Conservation (phyloP, 1,140 invertebrate genomes). For the Drosophila ogumai region DNA sequence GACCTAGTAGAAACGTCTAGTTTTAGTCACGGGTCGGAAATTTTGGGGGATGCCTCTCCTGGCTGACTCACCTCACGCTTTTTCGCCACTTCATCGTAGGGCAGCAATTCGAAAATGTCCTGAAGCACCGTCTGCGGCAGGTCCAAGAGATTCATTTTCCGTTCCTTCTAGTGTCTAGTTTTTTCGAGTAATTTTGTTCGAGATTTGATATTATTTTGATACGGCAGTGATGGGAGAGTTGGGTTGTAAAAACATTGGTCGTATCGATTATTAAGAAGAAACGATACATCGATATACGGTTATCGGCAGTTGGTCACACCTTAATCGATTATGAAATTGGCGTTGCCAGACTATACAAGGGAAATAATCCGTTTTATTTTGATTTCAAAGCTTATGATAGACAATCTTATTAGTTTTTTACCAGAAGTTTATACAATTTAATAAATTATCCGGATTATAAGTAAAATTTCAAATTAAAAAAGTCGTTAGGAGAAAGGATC, state of each 20-base stretch:
- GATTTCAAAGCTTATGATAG: too few species aligned
- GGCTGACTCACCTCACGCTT: slow-evolving; percentile 90
- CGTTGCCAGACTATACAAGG: not conserved
- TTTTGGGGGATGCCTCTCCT: not conserved
- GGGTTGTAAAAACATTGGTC: not conserved
- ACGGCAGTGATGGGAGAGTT: slow-evolving; percentile 20
- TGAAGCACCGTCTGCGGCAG: slow-evolving; percentile 92
- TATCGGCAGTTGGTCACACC: not conserved
- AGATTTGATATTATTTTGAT: slow-evolving; percentile 26
- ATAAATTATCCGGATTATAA: too few species aligned
- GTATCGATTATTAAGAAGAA: not conserved
- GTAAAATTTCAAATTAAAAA: too few species aligned
- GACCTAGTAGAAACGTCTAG: slow-evolving; percentile 86
- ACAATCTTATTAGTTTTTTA: too few species aligned
- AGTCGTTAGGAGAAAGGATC: too few species aligned
- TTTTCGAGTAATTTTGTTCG: slow-evolving; percentile 23
- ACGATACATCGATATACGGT: not conserved
- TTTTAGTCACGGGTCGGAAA: slow-evolving; percentile 27
- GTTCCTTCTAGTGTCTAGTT: not conserved
- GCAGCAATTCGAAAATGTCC: slow-evolving; percentile 91
- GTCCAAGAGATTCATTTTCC: slow-evolving; percentile 86
- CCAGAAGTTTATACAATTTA: too few species aligned
- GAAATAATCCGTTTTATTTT: not conserved
- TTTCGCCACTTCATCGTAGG: slow-evolving; percentile 93
- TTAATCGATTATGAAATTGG: not conserved